phyloP scores from a whole-genome alignment of 2,797 vertebrate species.

The Gymnoscopelus microlampas region DNA sequence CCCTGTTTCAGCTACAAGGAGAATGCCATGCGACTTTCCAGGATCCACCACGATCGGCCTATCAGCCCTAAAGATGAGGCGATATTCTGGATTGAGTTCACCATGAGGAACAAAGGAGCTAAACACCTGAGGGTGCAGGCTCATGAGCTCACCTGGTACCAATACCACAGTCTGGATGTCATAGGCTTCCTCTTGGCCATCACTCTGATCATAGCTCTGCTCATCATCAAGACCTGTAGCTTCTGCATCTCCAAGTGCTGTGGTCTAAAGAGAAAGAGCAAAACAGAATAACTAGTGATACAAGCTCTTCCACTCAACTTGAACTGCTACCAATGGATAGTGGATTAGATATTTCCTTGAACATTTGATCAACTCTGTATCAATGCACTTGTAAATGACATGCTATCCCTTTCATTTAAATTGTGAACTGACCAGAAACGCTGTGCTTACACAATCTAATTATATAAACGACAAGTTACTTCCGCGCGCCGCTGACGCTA shows the following conservation, averaged over 20 bases:
- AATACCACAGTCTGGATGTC: constrained; percentile 85
- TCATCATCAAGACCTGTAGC: constrained; percentile 62
- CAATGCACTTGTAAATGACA: no score
- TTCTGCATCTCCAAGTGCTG: constrained; percentile 61
- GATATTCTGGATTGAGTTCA: constrained; percentile 87
- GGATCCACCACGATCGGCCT: constrained; percentile 85
- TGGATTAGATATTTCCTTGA: no score
- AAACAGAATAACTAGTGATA: constrained; percentile 60
- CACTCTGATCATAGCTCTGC: constrained; percentile 48
- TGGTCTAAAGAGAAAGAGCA: constrained; percentile 57
- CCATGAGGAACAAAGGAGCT: constrained; percentile 86
- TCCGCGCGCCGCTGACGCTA: no score
- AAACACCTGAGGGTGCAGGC: constrained; percentile 82
- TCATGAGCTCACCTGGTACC: constrained; percentile 84
- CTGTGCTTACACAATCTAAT: no score
- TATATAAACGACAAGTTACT: no score
- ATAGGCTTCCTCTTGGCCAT: constrained; percentile 72
- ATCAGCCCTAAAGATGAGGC: constrained; percentile 78
- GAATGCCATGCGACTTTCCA: constrained; percentile 76
- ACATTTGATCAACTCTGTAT: no score
- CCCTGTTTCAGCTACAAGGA: constrained; percentile 82
- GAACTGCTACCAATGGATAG: no score
- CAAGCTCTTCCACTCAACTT: neutral
- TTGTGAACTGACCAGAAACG: no score
- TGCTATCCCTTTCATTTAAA: no score